phyloP scores from a whole-genome alignment of 2,797 vertebrate species.

The Lates japonicus region DNA sequence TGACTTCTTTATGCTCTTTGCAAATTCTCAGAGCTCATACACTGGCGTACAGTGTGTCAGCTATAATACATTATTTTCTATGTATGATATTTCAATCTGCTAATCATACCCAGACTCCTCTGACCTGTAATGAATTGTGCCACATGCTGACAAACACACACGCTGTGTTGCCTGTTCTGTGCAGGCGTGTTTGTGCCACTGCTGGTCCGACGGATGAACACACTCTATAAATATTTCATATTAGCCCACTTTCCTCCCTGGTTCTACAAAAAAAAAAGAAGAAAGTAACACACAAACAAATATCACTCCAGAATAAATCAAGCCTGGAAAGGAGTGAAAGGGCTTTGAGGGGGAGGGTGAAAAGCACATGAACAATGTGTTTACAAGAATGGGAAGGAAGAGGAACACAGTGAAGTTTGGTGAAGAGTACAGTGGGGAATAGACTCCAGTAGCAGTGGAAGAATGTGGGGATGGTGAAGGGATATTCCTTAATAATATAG shows the following conservation, averaged over 20 bases:
- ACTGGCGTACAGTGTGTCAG: conserved; percentile 23
- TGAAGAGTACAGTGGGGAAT: background rate
- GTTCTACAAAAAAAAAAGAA: conserved; percentile 44
- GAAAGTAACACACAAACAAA: conserved; percentile 61
- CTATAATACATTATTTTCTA: conserved; percentile 19
- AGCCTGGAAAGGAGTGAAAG: conserved; percentile 38
- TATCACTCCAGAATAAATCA: conserved; percentile 50
- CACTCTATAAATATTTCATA: conserved; percentile 77
- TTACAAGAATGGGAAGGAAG: conserved; percentile 43
- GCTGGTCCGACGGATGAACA: conserved; percentile 39
- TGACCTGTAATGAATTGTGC: conserved; percentile 36
- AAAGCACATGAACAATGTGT: conserved; percentile 33
- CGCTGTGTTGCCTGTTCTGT: conserved; percentile 34
- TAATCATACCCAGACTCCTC: conserved; percentile 34
- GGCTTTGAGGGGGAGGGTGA: conserved; percentile 40
- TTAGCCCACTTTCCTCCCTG: conserved; percentile 58
- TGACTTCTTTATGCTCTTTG: conserved; percentile 14
- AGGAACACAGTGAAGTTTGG: conserved; percentile 15
- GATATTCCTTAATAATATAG: conserved; percentile 9
- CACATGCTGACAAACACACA: conserved; percentile 37
- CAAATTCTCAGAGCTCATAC: conserved; percentile 20
- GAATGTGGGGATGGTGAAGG: no score
- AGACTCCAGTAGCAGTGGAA: no score
- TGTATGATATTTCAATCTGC: conserved; percentile 42
- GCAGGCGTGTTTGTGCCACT: conserved; percentile 57